Conservation (phyloP, 2,113 vertebrate species). For the Oplegnathus fasciatus region DNA sequence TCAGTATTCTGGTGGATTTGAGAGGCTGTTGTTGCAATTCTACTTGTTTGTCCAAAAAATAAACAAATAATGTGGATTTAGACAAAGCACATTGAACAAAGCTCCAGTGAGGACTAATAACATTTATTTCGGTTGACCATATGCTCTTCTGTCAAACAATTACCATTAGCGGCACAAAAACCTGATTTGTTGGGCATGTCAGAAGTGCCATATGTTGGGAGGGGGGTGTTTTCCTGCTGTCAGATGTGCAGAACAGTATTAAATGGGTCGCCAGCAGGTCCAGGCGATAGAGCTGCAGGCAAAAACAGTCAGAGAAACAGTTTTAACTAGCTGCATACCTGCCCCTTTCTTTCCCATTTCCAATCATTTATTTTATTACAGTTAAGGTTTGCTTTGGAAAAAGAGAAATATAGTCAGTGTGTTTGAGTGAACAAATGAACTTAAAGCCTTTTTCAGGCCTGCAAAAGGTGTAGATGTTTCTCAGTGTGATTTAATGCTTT, state of each 20-base stretch:
- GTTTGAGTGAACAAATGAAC: not conserved
- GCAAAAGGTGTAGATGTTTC: not conserved
- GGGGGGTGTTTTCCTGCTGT: slow-evolving; percentile 32
- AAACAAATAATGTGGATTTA: slow-evolving; percentile 10
- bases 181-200: slow-evolving; percentile 46
- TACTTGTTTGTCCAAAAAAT: slow-evolving; percentile 7
- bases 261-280: slow-evolving; percentile 58
- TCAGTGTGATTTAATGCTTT: not conserved
- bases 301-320: slow-evolving; percentile 2
- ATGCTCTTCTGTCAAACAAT: slow-evolving; percentile 62
- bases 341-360: not conserved
- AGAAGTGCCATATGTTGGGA: slow-evolving; percentile 61
- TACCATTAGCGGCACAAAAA: slow-evolving; percentile 50
- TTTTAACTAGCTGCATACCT: not conserved
- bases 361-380: not conserved
- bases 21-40: slow-evolving; percentile 16
- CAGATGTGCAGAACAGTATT: slow-evolving; percentile 47
- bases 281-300: slow-evolving; percentile 18
- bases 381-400: not conserved
- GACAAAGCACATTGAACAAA: not conserved
- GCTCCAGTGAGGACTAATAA: slow-evolving; percentile 10
- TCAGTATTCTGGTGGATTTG: slow-evolving; percentile 46
- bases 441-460: not conserved
- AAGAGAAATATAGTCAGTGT: not conserved
- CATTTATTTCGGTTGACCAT: slow-evolving; percentile 40